Conservation (phyloP, 2,888 invertebrate species). For the Agrotis clavis region DNA sequence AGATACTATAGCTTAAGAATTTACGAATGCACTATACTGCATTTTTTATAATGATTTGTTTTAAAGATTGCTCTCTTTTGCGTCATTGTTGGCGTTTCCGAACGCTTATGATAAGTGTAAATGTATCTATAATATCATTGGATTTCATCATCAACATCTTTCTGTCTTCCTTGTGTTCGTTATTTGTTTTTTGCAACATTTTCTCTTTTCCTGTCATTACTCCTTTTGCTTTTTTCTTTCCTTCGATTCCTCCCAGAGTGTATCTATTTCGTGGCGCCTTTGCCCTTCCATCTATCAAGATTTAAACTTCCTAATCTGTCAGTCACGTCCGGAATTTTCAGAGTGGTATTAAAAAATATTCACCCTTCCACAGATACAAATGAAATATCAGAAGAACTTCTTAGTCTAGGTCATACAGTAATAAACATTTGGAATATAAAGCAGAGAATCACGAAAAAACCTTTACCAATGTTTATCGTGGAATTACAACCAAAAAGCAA, state of each 20-base stretch:
- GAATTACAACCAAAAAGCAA: too few relatives aligned
- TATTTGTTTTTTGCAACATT: background rate
- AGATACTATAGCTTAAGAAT: slow-evolving; percentile 32
- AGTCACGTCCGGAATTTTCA: too few relatives aligned
- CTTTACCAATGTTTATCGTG: too few relatives aligned
- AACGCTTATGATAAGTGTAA: background rate
- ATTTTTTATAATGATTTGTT: background rate
- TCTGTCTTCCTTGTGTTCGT: background rate
- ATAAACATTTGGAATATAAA: too few relatives aligned
- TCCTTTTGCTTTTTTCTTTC: background rate
- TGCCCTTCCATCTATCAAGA: too few relatives aligned
- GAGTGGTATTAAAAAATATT: too few relatives aligned
- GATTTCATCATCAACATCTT: background rate
- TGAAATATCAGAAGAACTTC: too few relatives aligned
- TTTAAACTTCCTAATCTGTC: background rate
- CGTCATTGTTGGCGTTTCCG: background rate
- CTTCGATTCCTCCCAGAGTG: too few relatives aligned
- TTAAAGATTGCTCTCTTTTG: background rate
- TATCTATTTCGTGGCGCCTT: too few relatives aligned
- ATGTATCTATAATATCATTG: background rate
- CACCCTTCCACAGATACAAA: too few relatives aligned
- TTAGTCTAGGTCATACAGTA: too few relatives aligned
- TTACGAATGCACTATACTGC: background rate
- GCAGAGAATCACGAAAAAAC: too few relatives aligned
- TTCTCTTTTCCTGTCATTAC: background rate